Evolutionary conservation across 2,888 invertebrate species (phyloP).

Genomic region (Platerodrilus igneus): DNA sequence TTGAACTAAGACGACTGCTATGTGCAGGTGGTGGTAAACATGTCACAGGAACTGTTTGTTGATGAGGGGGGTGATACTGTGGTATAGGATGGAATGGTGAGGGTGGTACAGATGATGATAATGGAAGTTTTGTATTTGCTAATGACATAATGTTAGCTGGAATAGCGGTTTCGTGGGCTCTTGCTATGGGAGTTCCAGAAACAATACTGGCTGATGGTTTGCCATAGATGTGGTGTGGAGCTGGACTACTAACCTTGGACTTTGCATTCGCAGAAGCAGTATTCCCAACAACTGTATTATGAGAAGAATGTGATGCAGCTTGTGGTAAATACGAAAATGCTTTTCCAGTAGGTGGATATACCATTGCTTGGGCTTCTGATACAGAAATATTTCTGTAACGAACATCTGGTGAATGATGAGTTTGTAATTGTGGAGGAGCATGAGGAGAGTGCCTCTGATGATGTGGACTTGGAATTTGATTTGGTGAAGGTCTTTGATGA

Average conservation of each 20-base stretch:
- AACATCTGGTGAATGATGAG: slow-evolving; percentile 43
- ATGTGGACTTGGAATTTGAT: slow-evolving; percentile 50
- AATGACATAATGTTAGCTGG: slow-evolving; percentile 52
- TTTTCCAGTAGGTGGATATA: slow-evolving; percentile 38
- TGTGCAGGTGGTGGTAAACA: slow-evolving; percentile 57
- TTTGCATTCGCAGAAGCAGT: slow-evolving; percentile 52
- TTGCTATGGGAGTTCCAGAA: slow-evolving; percentile 49
- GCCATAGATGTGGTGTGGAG: slow-evolving; percentile 71
- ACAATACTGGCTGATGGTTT: slow-evolving; percentile 58
- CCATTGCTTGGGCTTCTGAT: slow-evolving; percentile 42
- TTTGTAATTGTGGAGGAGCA: slow-evolving; percentile 44
- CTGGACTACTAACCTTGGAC: slow-evolving; percentile 71
- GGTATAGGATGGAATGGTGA: slow-evolving; percentile 52
- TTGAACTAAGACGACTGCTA: slow-evolving; percentile 38
- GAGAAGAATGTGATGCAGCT: slow-evolving; percentile 51
- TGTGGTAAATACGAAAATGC: slow-evolving; percentile 47
- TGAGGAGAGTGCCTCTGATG: slow-evolving; percentile 50
- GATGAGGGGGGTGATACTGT: slow-evolving; percentile 47
- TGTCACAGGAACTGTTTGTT: slow-evolving; percentile 40
- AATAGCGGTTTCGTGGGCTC: slow-evolving; percentile 29
- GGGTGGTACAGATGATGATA: slow-evolving; percentile 48
- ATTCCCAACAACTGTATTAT: slow-evolving; percentile 51
- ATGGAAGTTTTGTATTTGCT: slow-evolving; percentile 51
- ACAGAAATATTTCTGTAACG: slow-evolving; percentile 40
- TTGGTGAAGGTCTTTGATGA: slow-evolving; percentile 36